These are phyloP conservation scores for Sandelia bainsii DNA, from an alignment of 2,797 vertebrate species.

Conservation along the genomic window DNA sequence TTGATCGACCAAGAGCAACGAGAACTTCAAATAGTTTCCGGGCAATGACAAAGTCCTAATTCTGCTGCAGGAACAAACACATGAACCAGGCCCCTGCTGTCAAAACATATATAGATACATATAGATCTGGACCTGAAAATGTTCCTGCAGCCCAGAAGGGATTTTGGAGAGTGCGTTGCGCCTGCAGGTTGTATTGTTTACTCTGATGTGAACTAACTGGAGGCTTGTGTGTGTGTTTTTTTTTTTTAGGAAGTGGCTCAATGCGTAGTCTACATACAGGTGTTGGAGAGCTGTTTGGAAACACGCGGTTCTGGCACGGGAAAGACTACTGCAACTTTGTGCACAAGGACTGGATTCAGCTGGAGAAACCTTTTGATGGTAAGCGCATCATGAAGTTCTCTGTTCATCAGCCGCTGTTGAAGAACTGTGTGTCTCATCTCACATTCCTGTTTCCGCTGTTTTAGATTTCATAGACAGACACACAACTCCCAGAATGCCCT, in stretches of 20 bases:
- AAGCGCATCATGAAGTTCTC: not conserved
- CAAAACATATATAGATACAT: too few species aligned
- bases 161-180: too few species aligned
- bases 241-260: conserved; percentile 81
- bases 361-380: conserved; percentile 98
- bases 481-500: conserved; percentile 95
- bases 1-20: too few species aligned
- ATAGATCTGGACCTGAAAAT: too few species aligned
- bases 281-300: conserved; percentile 89
- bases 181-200: too few species aligned
- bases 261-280: conserved; percentile 85
- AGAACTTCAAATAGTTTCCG: too few species aligned
- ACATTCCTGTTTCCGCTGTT: not conserved
- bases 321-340: conserved; percentile 99
- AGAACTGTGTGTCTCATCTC: not conserved
- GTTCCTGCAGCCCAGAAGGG: too few species aligned
- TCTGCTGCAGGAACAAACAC: too few species aligned
- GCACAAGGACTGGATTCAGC: conserved; percentile 97
- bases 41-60: too few species aligned
- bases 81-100: too few species aligned
- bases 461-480: conserved; percentile 96
- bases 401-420: accelerated
- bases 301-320: conserved; percentile 97
- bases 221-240: not conserved
- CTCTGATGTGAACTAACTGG: not conserved